These are phyloP conservation scores for Falco novaeseelandiae DNA, from an alignment of 2,797 vertebrate genomes.

Conservation along the genomic window DNA sequence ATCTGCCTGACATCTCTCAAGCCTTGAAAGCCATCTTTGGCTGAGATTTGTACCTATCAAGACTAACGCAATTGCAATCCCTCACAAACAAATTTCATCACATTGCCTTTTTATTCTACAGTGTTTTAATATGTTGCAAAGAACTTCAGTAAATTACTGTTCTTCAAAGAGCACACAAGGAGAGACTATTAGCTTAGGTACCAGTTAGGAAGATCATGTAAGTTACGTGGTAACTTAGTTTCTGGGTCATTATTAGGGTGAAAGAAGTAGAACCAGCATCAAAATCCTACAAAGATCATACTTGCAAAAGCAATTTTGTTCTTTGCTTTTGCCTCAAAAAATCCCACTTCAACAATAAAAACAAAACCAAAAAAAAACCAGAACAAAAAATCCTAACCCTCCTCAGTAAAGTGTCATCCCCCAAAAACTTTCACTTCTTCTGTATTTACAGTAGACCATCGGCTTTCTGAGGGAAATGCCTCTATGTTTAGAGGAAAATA, in stretches of 20 bases:
- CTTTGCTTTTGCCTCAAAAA: not conserved
- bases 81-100: not conserved
- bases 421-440: not conserved
- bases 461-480: not conserved
- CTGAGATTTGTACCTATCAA: not conserved
- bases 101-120: not conserved
- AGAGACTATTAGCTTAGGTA: not conserved
- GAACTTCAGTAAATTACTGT: not conserved
- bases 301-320: not conserved
- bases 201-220: not conserved
- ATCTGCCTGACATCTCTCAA: not conserved
- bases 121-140: not conserved
- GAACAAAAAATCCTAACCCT: fast-evolving
- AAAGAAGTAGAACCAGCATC: not conserved
- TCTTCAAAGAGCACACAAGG: not conserved
- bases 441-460: not conserved
- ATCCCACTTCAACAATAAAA: not conserved
- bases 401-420: not conserved
- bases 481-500: not conserved
- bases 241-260: not conserved
- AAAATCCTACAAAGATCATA: not conserved
- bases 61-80: not conserved
- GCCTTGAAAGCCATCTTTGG: not conserved
- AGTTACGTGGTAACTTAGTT: not conserved
- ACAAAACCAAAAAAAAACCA: not conserved